These are phyloP conservation scores for Elysia chlorotica DNA, from an alignment of 1,140 invertebrate genomes.

Conservation along the genomic window DNA sequence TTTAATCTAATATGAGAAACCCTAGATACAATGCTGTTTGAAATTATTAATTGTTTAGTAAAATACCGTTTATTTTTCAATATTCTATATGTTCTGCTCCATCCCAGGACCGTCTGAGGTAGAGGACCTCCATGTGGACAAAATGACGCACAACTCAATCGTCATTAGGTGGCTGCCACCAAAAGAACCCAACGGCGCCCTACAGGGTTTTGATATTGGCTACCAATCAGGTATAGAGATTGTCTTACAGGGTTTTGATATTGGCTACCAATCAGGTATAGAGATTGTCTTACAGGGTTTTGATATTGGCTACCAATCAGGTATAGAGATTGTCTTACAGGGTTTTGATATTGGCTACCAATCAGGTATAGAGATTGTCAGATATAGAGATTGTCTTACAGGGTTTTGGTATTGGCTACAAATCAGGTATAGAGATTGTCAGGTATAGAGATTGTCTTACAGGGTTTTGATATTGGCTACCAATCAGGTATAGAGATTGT, in stretches of 20 bases:
- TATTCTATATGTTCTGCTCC: not conserved
- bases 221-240: constrained; percentile 80
- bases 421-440: constrained; percentile 74
- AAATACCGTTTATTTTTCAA: not conserved
- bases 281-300: no score
- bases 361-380: no score
- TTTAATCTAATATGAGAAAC: not conserved
- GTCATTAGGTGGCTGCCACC: constrained; percentile 91
- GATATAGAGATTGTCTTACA: no score
- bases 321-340: no score
- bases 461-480: constrained; percentile 92
- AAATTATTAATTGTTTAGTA: no score
- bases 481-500: constrained; percentile 72
- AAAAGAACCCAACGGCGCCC: constrained; percentile 86
- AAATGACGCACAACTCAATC: constrained; percentile 86
- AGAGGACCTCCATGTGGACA: constrained; percentile 79
- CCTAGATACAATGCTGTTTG: no score
- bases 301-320: no score
- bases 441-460: no score
- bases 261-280: not conserved
- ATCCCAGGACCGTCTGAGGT: constrained; percentile 82
- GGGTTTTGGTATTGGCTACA: constrained; percentile 92
- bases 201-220: constrained; percentile 92
- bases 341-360: no score
- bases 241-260: not conserved